Evolutionary conservation across 2,888 invertebrate genomes (phyloP), one percentile per base, ranked within the genome.

Genomic region (Caenorhabditis sp.): DNA sequence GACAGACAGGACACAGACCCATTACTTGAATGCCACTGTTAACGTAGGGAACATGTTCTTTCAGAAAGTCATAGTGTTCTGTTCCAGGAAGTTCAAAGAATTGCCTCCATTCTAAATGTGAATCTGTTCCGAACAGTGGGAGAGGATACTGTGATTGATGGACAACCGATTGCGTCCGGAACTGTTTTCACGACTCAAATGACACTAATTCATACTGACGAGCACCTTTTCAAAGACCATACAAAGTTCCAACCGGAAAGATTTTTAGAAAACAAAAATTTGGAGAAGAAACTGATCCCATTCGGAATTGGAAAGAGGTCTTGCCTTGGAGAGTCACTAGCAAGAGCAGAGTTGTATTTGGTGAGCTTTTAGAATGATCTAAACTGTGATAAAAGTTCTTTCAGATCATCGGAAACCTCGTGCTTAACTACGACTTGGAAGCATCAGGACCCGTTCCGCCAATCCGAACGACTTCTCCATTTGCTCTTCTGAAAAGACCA

Each of bases 311-410:
- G 85, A 53, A 85, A 85, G 26, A 15, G 85, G 15, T 40, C 80
- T 6, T 85, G 85, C 74, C 81, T 70, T n/a, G 85, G 85, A 22
- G 85, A 85, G 47, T 71, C 77, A 8, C 32, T 85, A 40, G 85
- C 85, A 4, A 78, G 83, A 68, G 82, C 82, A 5, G 85, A 85
- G 56, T 44, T 85, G 37, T 85, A 81, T 20, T 65, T 85, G 85
- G 85, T 83, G 24, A 44, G 62, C 35, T 40, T 13, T 13, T 13
- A 5, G 3, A 15, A 3, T 40, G 8, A 13, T 5, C 40, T 40
- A n/a, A n/a, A n/a, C n/a, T 15, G 40, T 9, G 40, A 40, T 3
- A 40, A 40, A 40, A 8, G 32, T 32, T 32, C 5, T 32, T 78
- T 72, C 58, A 79, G 79, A 72, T 79, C 0, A 58, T 51, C 2